Evolutionary conservation across 2,888 invertebrate species (phyloP).

Genomic region (Cheilosia urbana): DNA sequence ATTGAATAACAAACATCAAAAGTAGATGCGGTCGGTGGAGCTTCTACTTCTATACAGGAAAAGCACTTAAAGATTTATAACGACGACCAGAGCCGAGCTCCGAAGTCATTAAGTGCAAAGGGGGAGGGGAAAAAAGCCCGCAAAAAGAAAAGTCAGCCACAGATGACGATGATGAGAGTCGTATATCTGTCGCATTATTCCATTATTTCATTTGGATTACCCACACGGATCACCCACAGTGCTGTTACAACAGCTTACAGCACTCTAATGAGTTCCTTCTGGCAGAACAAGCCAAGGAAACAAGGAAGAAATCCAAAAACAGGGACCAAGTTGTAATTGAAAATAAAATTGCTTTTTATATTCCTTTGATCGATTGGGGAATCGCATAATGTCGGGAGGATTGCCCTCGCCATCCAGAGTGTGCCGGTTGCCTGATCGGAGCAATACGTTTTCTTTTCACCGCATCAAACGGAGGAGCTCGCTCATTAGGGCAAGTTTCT

Average conservation of each 20-base stretch:
- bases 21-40: conserved; percentile 45
- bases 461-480: conserved; percentile 5
- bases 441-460: conserved; percentile 18
- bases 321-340: conserved; percentile 66
- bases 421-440: background rate
- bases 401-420: background rate
- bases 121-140: background rate
- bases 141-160: conserved; percentile 44
- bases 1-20: conserved; percentile 69
- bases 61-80: conserved; percentile 66
- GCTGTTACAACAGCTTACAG: background rate
- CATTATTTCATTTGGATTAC: conserved; percentile 61
- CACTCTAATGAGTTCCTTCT: conserved; percentile 55
- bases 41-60: conserved; percentile 49
- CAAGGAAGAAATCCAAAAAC: conserved; percentile 24
- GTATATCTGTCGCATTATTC: conserved; percentile 54
- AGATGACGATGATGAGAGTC: conserved; percentile 50
- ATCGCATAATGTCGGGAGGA: conserved; percentile 26
- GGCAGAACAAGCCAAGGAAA: conserved; percentile 21
- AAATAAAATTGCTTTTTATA: conserved; percentile 65
- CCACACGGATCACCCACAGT: conserved; percentile 37
- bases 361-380: conserved; percentile 63
- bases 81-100: conserved; percentile 19
- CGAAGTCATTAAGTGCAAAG: background rate
- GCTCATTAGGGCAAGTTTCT: conserved; percentile 54